These are phyloP conservation scores for Tyrannus savana DNA, from an alignment of 2,113 vertebrate species.

Conservation along the genomic window DNA sequence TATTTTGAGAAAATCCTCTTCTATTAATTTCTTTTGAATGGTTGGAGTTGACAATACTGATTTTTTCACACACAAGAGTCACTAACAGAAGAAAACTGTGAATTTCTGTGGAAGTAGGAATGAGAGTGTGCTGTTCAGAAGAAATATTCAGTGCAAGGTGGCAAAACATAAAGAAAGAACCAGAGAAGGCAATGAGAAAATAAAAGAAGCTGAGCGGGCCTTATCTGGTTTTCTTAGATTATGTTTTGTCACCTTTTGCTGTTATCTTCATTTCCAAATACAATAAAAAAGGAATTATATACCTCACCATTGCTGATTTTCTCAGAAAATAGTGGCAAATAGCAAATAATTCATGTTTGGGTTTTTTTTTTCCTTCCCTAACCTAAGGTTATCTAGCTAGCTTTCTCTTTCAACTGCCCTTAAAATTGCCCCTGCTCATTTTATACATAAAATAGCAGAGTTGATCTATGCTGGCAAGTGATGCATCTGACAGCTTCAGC, in stretches of 20 bases:
- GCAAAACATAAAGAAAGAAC: neutral
- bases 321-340: neutral
- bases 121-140: neutral
- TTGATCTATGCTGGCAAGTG: fast-evolving
- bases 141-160: neutral
- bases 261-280: neutral
- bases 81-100: neutral
- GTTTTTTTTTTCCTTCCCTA: neutral
- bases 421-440: neutral
- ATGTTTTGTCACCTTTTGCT: neutral
- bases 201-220: neutral
- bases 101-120: neutral
- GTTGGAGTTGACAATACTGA: neutral
- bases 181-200: neutral
- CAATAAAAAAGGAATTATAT: neutral
- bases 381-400: neutral
- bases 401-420: neutral
- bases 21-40: neutral
- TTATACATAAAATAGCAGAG: neutral
- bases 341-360: neutral
- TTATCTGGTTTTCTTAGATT: neutral
- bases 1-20: neutral
- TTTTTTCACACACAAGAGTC: neutral
- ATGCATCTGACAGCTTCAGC: neutral
- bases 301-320: fast-evolving